Percentiles rank a stretch among this genome's conserved stretches.
These are phyloP conservation scores for Mantis religiosa DNA, from an alignment of 2,888 invertebrate species.

Conservation along the genomic window DNA sequence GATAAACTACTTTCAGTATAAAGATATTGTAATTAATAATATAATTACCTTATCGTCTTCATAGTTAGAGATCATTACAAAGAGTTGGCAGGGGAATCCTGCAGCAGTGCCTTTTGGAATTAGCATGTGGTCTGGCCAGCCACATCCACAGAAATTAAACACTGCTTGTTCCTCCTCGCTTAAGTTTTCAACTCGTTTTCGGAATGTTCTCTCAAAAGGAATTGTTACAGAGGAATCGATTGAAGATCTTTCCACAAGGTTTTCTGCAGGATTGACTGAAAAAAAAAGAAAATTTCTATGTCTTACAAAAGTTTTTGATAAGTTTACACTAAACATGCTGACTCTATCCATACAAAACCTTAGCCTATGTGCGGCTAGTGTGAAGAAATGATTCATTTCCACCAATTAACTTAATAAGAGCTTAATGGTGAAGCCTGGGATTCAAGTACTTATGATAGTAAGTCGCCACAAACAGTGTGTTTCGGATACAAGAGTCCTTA, in stretches of 20 bases:
- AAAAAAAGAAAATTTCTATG: background rate
- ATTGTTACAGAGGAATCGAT: conserved; percentile 54
- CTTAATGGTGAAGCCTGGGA: too few species aligned
- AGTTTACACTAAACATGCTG: too few species aligned
- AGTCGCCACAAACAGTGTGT: too few species aligned
- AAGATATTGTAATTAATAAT: too few species aligned
- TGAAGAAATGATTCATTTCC: too few species aligned
- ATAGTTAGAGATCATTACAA: conserved; percentile 75
- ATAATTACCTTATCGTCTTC: conserved; percentile 57
- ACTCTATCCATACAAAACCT: too few species aligned
- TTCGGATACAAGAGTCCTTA: too few species aligned
- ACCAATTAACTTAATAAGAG: too few species aligned
- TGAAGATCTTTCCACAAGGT: conserved; percentile 62
- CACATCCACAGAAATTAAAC: conserved; percentile 39
- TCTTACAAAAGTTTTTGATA: too few species aligned
- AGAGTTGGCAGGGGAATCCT: conserved; percentile 65
- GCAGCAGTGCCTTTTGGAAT: conserved; percentile 65
- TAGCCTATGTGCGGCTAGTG: too few species aligned
- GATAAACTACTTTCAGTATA: too few species aligned
- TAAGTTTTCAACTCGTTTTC: conserved; percentile 44
- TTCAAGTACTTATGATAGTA: too few species aligned
- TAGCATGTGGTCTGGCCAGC: conserved; percentile 82
- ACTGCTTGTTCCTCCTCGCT: background rate
- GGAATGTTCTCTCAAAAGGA: conserved; percentile 57
- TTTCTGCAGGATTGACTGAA: conserved; percentile 62